These are phyloP conservation scores for Tetragnatha versicolor DNA, from an alignment of 1,140 invertebrate species.

Conservation along the genomic window DNA sequence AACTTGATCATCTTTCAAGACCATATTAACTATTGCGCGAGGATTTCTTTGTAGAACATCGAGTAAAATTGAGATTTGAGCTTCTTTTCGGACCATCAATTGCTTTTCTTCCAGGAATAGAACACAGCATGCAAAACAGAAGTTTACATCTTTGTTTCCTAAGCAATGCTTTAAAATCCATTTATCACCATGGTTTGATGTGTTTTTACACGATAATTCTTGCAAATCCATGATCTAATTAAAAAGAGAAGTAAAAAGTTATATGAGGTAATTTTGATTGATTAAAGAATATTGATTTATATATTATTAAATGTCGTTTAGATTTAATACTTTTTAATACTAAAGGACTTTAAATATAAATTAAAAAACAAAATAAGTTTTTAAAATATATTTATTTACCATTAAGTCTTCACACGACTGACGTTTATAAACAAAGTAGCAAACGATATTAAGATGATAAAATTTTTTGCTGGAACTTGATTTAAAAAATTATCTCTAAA, in stretches of 20 bases:
- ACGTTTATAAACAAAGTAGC: too few species aligned
- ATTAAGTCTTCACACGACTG: too few species aligned
- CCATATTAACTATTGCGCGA: background rate
- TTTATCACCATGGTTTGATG: background rate
- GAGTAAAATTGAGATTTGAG: background rate
- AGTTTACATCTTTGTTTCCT: background rate
- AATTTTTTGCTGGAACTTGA: background rate
- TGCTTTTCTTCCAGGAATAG: constrained; percentile 20
- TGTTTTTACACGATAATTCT: background rate
- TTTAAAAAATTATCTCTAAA: background rate
- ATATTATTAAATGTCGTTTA: too few species aligned
- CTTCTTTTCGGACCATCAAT: background rate
- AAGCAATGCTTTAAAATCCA: constrained; percentile 5
- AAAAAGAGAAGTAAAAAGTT: too few species aligned
- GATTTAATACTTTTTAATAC: too few species aligned
- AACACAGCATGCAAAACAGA: constrained; percentile 34
- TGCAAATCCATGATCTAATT: too few species aligned
- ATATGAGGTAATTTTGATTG: too few species aligned
- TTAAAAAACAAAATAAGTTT: too few species aligned
- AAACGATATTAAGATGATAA: too few species aligned
- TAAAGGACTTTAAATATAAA: too few species aligned
- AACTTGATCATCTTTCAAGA: constrained; percentile 23
- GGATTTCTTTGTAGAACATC: constrained; percentile 6
- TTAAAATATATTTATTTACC: too few species aligned
- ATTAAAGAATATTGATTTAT: too few species aligned